Evolutionary conservation across 1,140 invertebrate genomes (phyloP).

Genomic region (Thaumatotibia leucotreta): DNA sequence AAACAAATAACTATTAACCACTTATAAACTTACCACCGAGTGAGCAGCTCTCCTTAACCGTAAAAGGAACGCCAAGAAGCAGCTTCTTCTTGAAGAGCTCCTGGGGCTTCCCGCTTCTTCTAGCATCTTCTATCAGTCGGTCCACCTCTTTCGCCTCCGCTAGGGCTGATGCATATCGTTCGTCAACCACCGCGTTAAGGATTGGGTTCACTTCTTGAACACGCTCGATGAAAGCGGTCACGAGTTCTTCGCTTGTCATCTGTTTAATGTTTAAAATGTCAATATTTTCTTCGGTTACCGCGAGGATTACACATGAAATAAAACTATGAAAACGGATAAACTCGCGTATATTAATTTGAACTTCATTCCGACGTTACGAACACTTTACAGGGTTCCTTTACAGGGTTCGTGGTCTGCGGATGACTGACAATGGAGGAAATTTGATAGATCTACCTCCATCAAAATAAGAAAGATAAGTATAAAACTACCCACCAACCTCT

Average conservation of each 20-base stretch:
- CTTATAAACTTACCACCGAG: slow-evolving; percentile 77
- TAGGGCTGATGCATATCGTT: slow-evolving; percentile 82
- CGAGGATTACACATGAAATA: too few relatives aligned
- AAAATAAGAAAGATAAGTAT: too few relatives aligned
- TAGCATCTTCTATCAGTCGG: slow-evolving; percentile 75
- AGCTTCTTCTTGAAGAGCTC: slow-evolving; percentile 77
- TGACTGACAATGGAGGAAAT: too few relatives aligned
- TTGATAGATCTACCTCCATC: too few relatives aligned
- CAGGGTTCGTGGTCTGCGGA: too few relatives aligned
- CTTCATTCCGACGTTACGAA: too few relatives aligned
- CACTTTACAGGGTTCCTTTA: too few relatives aligned
- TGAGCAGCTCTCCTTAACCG: slow-evolving; percentile 84
- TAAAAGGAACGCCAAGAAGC: slow-evolving; percentile 87
- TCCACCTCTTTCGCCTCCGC: slow-evolving; percentile 82
- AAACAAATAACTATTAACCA: not conserved
- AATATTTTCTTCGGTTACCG: slow-evolving; percentile 77
- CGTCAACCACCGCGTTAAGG: slow-evolving; percentile 86
- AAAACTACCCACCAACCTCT: slow-evolving; percentile 80
- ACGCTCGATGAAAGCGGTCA: slow-evolving; percentile 81
- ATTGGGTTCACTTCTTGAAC: slow-evolving; percentile 84
- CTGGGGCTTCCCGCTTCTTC: slow-evolving; percentile 32
- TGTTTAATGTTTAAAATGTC: slow-evolving; percentile 34
- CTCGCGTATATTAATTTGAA: too few relatives aligned
- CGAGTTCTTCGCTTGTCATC: slow-evolving; percentile 80
- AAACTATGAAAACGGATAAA: too few relatives aligned